Evolutionary conservation across 2,113 vertebrate species (phyloP), one percentile per base, ranked within the genome.

Genomic region (Marcusenius ussheri): DNA sequence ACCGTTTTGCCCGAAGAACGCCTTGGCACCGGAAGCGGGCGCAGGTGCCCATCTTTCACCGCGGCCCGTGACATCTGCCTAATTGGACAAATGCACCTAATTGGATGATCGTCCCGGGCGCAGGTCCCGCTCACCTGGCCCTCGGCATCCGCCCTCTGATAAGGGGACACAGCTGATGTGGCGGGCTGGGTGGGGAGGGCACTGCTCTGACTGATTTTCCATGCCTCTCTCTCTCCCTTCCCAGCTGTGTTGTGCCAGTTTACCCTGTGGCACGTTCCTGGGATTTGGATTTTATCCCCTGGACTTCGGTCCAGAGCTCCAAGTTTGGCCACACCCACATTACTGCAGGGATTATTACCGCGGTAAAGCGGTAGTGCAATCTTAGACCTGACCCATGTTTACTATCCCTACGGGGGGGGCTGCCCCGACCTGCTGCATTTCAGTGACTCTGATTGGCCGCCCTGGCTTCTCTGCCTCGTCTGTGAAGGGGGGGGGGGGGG

Each of bases 31-130:
- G 39, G 39, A 53, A 89, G 51, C 50, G 4, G 46, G 90, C 83
- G 90, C 92, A 92, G 92, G 91, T 92, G 92, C 62, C 53, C 46
- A 50, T 89, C 74, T 66, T 92, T 92, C 74, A 84, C 77, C 1
- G 46, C 49, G n/a, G 35, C 50, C 24, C 9, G 0, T 35, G 58
- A 74, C 89, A 74, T 35, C 70, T 51, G 58, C 45, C 93, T 93
- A 93, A 93, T 93, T 91, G 94, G 93, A 94, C 93, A 92, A 91
- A 91, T 91, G 91, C 93, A 91, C 93, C 90, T 90, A 74, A 89
- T 92, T 93, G 93, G 93, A 92, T 93, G 93, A 92, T 92, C 88
- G 90, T 91, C 50, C 91, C 90, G 91, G 90, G 90, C 90, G 53
- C 35, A 3, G 88, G 51, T 92, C 90, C 77, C 39, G 35, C 83